phyloP scores from a whole-genome alignment of 2,797 vertebrate species.

The Pygocentrus nattereri region DNA sequence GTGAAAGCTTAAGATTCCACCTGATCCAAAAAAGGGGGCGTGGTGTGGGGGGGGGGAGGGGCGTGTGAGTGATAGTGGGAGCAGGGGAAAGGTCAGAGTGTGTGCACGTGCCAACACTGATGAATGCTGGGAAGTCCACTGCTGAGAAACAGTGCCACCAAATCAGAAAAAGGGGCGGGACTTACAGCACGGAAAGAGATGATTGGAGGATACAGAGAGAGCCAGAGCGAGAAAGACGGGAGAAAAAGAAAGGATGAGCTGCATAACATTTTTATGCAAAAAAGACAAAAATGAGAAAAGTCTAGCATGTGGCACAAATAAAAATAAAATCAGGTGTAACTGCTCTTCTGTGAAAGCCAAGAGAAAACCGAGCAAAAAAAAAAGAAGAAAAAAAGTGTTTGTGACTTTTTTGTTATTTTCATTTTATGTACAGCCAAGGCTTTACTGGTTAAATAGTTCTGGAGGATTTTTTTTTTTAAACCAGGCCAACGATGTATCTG shows the following conservation, averaged over 20 bases:
- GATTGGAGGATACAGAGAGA: conserved; percentile 70
- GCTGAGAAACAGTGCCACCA: conserved; percentile 59
- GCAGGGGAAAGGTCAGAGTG: not conserved
- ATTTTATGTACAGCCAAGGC: conserved; percentile 99
- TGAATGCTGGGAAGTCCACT: conserved; percentile 68
- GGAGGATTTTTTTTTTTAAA: conserved; percentile 75
- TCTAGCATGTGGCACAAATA: conserved; percentile 89
- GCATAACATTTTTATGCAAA: no score
- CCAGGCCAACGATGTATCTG: conserved; percentile 82
- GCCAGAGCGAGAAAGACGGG: conserved; percentile 64
- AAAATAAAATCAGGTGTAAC: conserved; percentile 88
- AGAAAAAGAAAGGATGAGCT: conserved; percentile 68
- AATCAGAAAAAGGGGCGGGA: conserved; percentile 35
- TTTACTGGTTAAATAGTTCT: conserved; percentile 96
- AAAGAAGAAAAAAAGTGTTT: conserved; percentile 87
- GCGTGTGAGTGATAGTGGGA: not conserved
- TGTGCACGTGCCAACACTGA: conserved; percentile 74
- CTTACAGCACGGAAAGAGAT: conserved; percentile 77
- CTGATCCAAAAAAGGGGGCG: conserved; percentile 84
- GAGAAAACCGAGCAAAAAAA: no score
- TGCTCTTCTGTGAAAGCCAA: conserved; percentile 88
- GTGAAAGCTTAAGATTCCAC: conserved; percentile 94
- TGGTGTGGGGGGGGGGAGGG: conserved; percentile 67
- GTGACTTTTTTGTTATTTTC: conserved; percentile 70
- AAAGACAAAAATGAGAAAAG: conserved; percentile 52